Base-by-base conservation (phyloP, 1,140 invertebrate species). In the Tetramorium alpestre region DNA sequence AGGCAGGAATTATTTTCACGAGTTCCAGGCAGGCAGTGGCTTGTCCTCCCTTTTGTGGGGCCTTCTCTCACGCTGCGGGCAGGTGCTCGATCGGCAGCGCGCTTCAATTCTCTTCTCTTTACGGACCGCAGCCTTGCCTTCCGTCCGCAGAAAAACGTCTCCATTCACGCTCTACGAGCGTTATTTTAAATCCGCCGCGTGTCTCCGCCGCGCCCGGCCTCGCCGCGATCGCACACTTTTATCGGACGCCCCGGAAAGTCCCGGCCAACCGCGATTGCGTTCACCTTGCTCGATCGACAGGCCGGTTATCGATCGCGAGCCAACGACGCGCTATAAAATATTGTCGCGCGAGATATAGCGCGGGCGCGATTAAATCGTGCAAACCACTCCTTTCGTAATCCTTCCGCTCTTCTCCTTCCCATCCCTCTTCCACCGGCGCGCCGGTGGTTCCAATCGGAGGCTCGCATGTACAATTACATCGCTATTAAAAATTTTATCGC, bases 1-100 rank as follows among this genome's bases (percentile, higher is more conserved):
- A 80, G 78, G 75, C 44, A 85, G 76, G 86, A 90, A 90, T 90
- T 90, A 90, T 90, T 90, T 90, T 90, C 89, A 90, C 89, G 65
- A 90, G 86, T 90, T 88, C 86, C 88, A 78, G 78, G 54, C 88
- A 87, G 85, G 41, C 76, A 69, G 64, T 58, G 49, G 75, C 80
- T 70, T 44, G 11, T 65, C 60, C 64, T 64, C 75, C 85, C 33
- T 33, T 60, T 60, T 86, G 77, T 56, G 16, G 16, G 49, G 18
- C 84, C 87, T 89, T 65, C 64, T 87, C 65, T 67, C 60, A 81
- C 80, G 62, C 54, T 72, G 64, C 41, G 41, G 86, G 89, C 89
- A 90, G 89, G 89, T 90, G 89, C 89, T 90, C 89, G 89, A 90
- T 90, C 89, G 51, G 49, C 78, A 81, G 81, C 77, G 77, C 75